These are phyloP conservation scores for Holotrichia oblita DNA, from an alignment of 1,140 invertebrate species.

Conservation along the genomic window DNA sequence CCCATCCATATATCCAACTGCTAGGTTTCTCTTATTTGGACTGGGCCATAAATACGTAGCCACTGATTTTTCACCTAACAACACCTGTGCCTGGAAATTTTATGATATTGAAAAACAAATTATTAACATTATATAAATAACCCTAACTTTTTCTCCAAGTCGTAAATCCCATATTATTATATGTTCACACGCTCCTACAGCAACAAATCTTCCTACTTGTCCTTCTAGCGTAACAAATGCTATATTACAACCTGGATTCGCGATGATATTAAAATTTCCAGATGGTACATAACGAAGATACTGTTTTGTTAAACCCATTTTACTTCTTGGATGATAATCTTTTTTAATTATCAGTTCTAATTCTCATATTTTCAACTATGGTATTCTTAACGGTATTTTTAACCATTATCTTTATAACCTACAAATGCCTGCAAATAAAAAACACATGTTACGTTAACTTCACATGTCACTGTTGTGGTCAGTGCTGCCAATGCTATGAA, in stretches of 20 bases:
- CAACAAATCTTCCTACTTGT: conserved; percentile 83
- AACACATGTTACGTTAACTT: no score
- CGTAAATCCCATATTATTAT: conserved; percentile 94
- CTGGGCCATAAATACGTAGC: conserved; percentile 79
- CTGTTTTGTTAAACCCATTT: conserved; percentile 96
- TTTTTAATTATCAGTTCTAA: no score
- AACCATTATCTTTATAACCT: no score
- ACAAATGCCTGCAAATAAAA: no score
- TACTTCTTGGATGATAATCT: background rate
- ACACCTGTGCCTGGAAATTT: conserved; percentile 70
- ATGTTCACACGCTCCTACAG: conserved; percentile 91
- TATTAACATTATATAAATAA: conserved; percentile 33
- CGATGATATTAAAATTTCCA: conserved; percentile 87
- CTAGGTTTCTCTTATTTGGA: conserved; percentile 78
- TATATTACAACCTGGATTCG: conserved; percentile 80
- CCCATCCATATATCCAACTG: conserved; percentile 93
- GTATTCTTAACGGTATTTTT: no score
- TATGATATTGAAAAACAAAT: conserved; percentile 40
- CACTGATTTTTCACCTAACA: conserved; percentile 79
- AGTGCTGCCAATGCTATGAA: no score
- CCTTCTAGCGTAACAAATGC: conserved; percentile 79
- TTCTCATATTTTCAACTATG: no score
- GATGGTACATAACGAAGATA: conserved; percentile 89
- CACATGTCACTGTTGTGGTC: no score
- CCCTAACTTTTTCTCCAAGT: conserved; percentile 86